A percentile compares a stretch with the other conserved stretches of the same genome.
Conservation (phyloP, 2,888 invertebrate species). For the Gasteruption jaculator region DNA sequence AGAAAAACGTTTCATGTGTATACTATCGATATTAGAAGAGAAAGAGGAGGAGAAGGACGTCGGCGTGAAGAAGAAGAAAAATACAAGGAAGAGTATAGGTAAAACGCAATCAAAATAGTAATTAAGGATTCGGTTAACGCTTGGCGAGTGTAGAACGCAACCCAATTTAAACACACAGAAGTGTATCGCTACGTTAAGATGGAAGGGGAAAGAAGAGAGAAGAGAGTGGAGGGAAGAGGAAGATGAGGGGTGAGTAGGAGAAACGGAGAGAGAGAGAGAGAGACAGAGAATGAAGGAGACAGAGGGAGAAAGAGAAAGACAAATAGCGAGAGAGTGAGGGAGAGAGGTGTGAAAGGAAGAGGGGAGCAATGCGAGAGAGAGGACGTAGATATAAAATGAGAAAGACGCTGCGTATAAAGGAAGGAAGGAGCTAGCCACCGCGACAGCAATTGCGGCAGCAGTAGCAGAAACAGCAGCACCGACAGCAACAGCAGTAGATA, state of each 20-base stretch:
- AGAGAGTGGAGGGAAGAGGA: slow-evolving; percentile 16
- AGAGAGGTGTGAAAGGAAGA: slow-evolving; percentile 13
- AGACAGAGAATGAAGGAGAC: slow-evolving; percentile 17
- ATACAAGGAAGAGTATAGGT: slow-evolving; percentile 13
- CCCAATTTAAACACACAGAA: slow-evolving; percentile 44
- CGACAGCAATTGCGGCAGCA: too few relatives aligned
- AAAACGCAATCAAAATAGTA: slow-evolving; percentile 45
- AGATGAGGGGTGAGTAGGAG: slow-evolving; percentile 9
- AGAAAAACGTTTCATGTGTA: too few relatives aligned
- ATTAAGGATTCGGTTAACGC: slow-evolving; percentile 46
- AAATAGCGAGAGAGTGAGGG: slow-evolving; percentile 6
- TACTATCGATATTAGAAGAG: too few relatives aligned
- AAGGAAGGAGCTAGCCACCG: too few relatives aligned
- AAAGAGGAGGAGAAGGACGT: slow-evolving; percentile 1
- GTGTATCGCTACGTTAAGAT: slow-evolving; percentile 36
- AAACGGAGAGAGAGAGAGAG: slow-evolving; percentile 10
- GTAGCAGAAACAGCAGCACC: too few relatives aligned
- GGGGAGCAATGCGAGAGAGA: slow-evolving; percentile 15
- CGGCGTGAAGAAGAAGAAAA: slow-evolving; percentile 9
- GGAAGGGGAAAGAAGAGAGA: slow-evolving; percentile 25
- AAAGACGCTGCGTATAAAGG: slow-evolving; percentile 7
- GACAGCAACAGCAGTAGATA: too few relatives aligned
- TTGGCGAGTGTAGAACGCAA: slow-evolving; percentile 40
- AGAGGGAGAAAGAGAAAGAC: slow-evolving; percentile 17
- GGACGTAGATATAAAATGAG: slow-evolving; percentile 14